Base-by-base conservation (phyloP, 1,140 invertebrate species). In the Dolichoris vasculosae region DNA sequence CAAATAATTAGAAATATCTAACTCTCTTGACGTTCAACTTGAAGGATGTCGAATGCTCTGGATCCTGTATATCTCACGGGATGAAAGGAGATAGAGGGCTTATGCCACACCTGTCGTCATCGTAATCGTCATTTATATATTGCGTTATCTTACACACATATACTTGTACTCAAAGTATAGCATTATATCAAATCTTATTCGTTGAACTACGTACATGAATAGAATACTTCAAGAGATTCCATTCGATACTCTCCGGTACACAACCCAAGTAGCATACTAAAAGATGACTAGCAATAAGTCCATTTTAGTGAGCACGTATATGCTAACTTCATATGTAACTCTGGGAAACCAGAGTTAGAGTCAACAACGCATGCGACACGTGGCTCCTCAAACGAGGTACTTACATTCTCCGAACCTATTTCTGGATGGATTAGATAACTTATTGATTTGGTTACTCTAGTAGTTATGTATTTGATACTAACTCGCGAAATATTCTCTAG, bases 51-150 rank as follows among this genome's bases (percentile, higher is more conserved):
- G 90, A 90, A 89, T 90, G 89, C 90, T 90, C 90, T 87, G 89
- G 80, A 89, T 89, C 88, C 86, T 89, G 90, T 90, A 92, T 92
- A 91, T 91, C 90, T 92, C 86, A 2, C 88, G 89, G 48, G 80
- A 32, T 38, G 71, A 35, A 83, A 76, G 67, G 59, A 91, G 91
- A 83, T 83, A 48, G 59, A 91, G 91, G 89, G 89, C 89, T 88
- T 87, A 48, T 82, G 46, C 79, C 86, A 84, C 89, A 89, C 82
- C 80, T 64, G 87, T 77, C 84, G 63, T 87, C 86, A 83, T 78
- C 87, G 67, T 76, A 71, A 43, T 83, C 81, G 75, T 23, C 64
- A n/a, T n/a, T n/a, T n/a, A n/a, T n/a, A n/a, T n/a, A n/a, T n/a
- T n/a, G n/a, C n/a, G n/a, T n/a, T n/a, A n/a, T n/a, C n/a, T 40